Base-by-base conservation (phyloP, 2,888 invertebrate species). In the Diadromus collaris region DNA sequence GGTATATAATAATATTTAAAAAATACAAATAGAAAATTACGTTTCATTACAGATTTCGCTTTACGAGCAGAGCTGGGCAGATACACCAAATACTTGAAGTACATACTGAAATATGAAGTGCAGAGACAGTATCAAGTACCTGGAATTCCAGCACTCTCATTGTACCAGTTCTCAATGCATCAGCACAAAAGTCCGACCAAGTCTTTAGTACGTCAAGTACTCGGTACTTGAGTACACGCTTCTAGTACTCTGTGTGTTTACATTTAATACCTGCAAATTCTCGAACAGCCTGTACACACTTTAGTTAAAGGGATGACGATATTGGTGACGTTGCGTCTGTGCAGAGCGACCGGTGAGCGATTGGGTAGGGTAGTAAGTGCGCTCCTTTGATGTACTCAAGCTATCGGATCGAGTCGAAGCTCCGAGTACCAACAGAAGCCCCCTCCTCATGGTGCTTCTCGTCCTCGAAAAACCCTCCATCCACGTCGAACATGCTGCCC, bases 381-480 rank as follows among this genome's bases (percentile, higher is more conserved):
- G 63, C 60, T 79, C 74, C 82, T 85, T 83, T 85, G 83, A 85
- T 83, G 79, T 84, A 80, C 64, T 80, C 78, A 63, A 77, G 71
- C 80, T 82, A 78, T 84, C 79, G 60, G 80, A 61, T 71, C 69
- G 73, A 76, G 51, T 76, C 63, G 68, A 70, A 54, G 44, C 64
- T 67, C 38, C n/a, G 56, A 68, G 68, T 41, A 41, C 24, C 27
- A 41, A 24, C 41, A 27, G 38, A 1, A 16, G 70, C 63, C 68
- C 56, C 65, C 60, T 48, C 16, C 24, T 60, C 58, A 63, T 64
- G 41, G 63, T 54, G 41, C 71, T 63, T 65, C 68, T 80, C 64
- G 56, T 56, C 56, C 56, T 68, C 41, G 38, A 56, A 68, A 68
- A 68, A 24, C 41, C 27, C 29, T 41, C 41, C 38, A 41, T 27